Base-by-base conservation (phyloP, 2,797 vertebrate genomes). In the Etheostoma perlongum region DNA sequence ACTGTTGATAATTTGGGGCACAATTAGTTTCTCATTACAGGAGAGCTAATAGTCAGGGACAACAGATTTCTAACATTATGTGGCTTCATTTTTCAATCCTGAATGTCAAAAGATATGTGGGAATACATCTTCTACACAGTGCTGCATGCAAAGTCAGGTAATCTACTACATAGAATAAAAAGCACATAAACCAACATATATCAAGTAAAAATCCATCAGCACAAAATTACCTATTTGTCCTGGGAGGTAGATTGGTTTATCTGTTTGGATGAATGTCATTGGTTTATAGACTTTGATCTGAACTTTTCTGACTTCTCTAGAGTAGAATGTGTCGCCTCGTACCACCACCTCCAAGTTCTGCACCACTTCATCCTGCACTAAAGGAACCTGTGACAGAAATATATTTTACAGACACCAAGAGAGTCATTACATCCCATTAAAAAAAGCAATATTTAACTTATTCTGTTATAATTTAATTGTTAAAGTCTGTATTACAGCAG, bases 231-330 rank as follows among this genome's bases (percentile, higher is more conserved):
- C 96, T 84, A 87, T 95, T 88, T 99, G 96, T 70, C 83, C 94
- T 0, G 96, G 96, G 63, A 95, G 96, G 92, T 98, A 98, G 91
- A 97, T 93, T 4, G 97, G 94, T 91, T 97, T 23, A 23, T 98
- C 97, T 0, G 97, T 97, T 86, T 98, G 97, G 58, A 97, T 0
- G 47, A 98, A 97, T 18, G 94, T 89, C 69, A 93, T 46, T 21
- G 87, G 92, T 0, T 85, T 10, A 40, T 88, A 68, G 6, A 81
- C 74, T 88, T 76, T 86, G 63, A 97, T 76, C 74, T 94, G 5
- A 62, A 98, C 93, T 0, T 85, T 94, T 27, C 89, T 95, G 42
- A 84, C 84, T 49, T 92, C 94, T 19, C 6, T 92, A 58, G 96
- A 96, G n/a, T 87, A 68, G 60, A 96, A 93, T 0, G 86, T 92